Evolutionary conservation across 2,113 vertebrate genomes (phyloP), one percentile per base, ranked within the genome.

Genomic region (Brachyhypopomus gauderio): DNA sequence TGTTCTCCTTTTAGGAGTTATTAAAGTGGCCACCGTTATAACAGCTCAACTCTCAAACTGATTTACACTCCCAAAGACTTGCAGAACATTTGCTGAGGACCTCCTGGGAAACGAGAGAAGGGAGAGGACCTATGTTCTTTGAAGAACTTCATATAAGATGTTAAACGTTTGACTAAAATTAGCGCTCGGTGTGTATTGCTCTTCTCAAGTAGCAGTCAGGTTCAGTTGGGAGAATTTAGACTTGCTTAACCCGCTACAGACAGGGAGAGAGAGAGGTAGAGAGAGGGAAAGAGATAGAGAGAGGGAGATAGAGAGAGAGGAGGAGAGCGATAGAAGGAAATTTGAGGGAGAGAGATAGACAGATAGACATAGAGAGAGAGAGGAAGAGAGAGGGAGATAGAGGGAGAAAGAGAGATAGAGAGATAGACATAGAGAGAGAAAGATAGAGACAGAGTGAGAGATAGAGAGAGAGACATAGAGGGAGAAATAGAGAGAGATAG

Each of bases 81-180:
- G 75, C 19, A 48, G 56, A 45, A 30, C 19, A 23, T 30, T 41
- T 71, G 52, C 38, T 30, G 30, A 67, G 20, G 23, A 58, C 20
- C 23, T 9, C 45, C 45, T 14, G 45, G 45, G 48, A 30, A 27
- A 12, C 22, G 36, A 66, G 38, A 38, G 56, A 25, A 59, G 38
- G 25, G 56, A 25, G 38, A 88, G 83, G 85, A 84, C 87, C 77
- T 81, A 11, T 7, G 45, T 52, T 89, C 58, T 73, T 75, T 88
- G 77, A 80, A 80, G 70, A 48, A 45, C 70, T 84, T 87, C 86
- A 90, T 84, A 89, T 87, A 87, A 80, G 72, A 74, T 89, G 92
- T 92, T 90, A 91, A 91, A 87, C 88, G 91, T 81, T 75, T 84
- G 83, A 88, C 92, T 93, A 93, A 92, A 89, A 92, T 93, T 93